Percentiles rank a stretch among this genome's conserved stretches.
These are phyloP conservation scores for Acipenser oxyrinchus DNA, from an alignment of 2,797 vertebrate species.

Conservation along the genomic window DNA sequence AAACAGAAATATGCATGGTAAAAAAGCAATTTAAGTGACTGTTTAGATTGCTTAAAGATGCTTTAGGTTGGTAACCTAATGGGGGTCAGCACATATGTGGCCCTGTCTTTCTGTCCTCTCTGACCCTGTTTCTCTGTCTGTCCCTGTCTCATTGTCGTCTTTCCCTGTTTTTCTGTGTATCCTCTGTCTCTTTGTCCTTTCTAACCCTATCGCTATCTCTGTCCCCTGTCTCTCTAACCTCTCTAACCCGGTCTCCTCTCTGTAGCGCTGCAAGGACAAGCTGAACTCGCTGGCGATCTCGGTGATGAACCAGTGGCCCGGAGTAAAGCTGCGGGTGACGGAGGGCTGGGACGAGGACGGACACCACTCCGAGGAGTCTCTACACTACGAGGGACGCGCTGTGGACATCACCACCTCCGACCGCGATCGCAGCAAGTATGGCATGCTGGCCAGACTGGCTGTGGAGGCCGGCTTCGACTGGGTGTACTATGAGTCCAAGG, in stretches of 20 bases:
- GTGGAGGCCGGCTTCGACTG: conserved; percentile 97
- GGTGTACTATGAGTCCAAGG: conserved; percentile 97
- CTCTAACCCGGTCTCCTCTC: background rate
- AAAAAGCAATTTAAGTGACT: too few species aligned
- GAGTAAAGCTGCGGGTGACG: conserved; percentile 89
- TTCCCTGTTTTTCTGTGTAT: too few species aligned
- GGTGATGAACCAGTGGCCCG: conserved; percentile 97
- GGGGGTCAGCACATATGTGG: too few species aligned
- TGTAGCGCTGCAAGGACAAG: conserved; percentile 93
- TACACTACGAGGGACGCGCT: conserved; percentile 91
- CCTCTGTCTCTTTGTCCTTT: too few species aligned
- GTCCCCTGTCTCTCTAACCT: background rate
- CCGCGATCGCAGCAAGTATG: conserved; percentile 88
- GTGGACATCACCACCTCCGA: conserved; percentile 97
- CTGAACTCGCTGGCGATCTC: conserved; percentile 95
- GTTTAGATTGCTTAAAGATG: too few species aligned
- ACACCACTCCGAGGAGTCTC: conserved; percentile 88
- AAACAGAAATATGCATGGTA: too few species aligned
- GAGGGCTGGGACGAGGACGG: conserved; percentile 98
- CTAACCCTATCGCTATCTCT: background rate
- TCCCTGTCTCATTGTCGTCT: too few species aligned
- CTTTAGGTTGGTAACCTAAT: too few species aligned
- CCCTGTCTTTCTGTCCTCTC: too few species aligned
- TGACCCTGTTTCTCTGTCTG: too few species aligned
- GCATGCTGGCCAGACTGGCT: conserved; percentile 89